A percentile compares a stretch with the other conserved stretches of the same genome.
Evolutionary conservation across 2,113 vertebrate genomes (phyloP).

Genomic region (Laticauda colubrina): DNA sequence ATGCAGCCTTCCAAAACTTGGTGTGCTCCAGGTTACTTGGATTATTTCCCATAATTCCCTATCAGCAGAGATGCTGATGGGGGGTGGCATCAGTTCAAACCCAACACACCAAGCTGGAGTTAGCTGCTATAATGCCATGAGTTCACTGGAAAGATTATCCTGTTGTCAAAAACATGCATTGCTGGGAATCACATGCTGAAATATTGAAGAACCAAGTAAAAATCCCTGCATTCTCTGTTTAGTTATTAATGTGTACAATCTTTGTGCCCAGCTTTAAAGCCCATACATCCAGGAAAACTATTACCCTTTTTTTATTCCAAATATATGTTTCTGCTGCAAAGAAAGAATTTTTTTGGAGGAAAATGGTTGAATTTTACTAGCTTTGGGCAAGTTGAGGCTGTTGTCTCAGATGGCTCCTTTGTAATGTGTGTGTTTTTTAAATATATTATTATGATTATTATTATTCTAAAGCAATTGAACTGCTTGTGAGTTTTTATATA

Average conservation of each 20-base stretch:
- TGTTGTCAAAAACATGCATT: background rate
- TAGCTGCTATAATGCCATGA: background rate
- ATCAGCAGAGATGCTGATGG: background rate
- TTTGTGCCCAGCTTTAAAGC: background rate
- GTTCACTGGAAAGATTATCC: background rate
- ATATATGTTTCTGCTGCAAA: background rate
- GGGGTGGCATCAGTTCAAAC: background rate
- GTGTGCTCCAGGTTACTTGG: background rate
- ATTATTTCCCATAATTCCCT: background rate
- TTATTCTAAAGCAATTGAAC: background rate
- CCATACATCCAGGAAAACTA: background rate
- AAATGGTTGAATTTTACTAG: background rate
- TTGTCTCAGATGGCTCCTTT: background rate
- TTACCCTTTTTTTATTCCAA: background rate
- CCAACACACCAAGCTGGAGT: background rate
- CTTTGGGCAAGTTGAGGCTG: background rate
- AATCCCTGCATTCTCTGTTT: background rate
- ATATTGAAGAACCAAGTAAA: background rate
- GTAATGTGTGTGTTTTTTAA: background rate
- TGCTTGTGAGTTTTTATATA: background rate
- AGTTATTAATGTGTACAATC: background rate
- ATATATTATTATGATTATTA: background rate
- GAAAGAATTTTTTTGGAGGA: background rate
- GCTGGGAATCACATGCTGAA: background rate
- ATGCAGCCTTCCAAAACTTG: background rate